These are phyloP conservation scores for Ptychobarbus kaznakovi DNA, from an alignment of 2,797 vertebrate species.

Conservation along the genomic window DNA sequence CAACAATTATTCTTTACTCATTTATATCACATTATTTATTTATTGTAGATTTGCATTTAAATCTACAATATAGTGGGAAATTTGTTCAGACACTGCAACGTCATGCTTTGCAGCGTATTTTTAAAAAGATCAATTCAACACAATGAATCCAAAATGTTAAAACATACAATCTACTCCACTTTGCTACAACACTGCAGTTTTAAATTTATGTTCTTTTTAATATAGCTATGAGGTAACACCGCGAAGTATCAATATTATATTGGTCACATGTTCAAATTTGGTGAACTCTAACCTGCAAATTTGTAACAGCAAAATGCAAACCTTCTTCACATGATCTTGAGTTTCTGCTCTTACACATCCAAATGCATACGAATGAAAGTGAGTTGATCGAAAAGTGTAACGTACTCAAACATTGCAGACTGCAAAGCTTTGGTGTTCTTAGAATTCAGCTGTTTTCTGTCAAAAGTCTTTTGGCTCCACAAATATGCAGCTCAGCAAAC, in stretches of 20 bases:
- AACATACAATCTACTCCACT: background rate
- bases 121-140: too few relatives aligned
- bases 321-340: background rate
- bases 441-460: background rate
- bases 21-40: background rate
- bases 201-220: background rate
- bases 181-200: background rate
- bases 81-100: background rate
- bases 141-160: background rate
- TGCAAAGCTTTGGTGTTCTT: background rate
- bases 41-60: background rate
- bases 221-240: background rate
- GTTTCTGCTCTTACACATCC: background rate
- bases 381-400: background rate
- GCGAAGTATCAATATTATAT: background rate
- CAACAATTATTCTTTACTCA: background rate
- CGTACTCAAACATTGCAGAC: background rate
- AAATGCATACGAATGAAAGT: background rate
- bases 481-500: background rate
- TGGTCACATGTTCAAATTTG: background rate
- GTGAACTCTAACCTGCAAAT: background rate
- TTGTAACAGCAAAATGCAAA: background rate
- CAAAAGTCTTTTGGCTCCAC: background rate
- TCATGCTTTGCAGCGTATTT: too few relatives aligned
- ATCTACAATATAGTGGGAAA: background rate